Percentiles rank a stretch among this genome's conserved stretches.
Evolutionary conservation across 1,140 invertebrate genomes (phyloP).

Genomic region (Heliothis virescens): DNA sequence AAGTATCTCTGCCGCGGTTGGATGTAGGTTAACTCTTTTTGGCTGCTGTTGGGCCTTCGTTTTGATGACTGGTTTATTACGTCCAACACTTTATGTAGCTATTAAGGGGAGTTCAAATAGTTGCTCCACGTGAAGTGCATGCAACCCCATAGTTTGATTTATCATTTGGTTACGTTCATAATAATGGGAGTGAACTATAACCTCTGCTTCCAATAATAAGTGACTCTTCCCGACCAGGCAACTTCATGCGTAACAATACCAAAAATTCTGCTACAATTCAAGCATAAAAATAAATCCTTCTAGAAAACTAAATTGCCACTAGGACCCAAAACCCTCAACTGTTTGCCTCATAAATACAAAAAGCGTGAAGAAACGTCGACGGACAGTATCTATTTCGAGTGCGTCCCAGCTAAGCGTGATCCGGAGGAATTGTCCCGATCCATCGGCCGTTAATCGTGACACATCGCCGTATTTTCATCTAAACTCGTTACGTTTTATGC

Average conservation of each 20-base stretch:
- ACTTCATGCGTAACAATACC: too few species aligned
- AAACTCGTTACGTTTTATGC: slow-evolving; percentile 49
- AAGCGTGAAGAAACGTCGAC: slow-evolving; percentile 21
- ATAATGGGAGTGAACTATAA: too few species aligned
- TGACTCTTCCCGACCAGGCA: too few species aligned
- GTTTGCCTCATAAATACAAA: slow-evolving; percentile 23
- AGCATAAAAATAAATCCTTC: too few species aligned
- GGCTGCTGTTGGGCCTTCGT: background rate
- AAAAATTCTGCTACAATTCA: too few species aligned
- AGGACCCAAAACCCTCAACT: background rate
- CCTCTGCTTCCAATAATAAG: too few species aligned
- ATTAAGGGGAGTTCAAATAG: too few species aligned
- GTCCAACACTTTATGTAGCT: too few species aligned
- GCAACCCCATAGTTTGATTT: too few species aligned
- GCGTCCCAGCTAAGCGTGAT: slow-evolving; percentile 10
- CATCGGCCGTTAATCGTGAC: slow-evolving; percentile 54
- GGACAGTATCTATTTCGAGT: slow-evolving; percentile 41
- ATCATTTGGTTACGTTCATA: too few species aligned
- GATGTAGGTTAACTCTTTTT: background rate
- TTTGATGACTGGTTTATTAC: background rate
- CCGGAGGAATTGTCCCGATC: slow-evolving; percentile 39
- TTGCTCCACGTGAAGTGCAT: too few species aligned
- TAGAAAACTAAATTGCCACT: too few species aligned
- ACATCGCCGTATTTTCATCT: slow-evolving; percentile 56
- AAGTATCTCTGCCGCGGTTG: background rate